Percentiles rank a stretch among this genome's conserved stretches.
phyloP scores from a whole-genome alignment of 2,888 invertebrate species.

The Chrysotoxum bicinctum region DNA sequence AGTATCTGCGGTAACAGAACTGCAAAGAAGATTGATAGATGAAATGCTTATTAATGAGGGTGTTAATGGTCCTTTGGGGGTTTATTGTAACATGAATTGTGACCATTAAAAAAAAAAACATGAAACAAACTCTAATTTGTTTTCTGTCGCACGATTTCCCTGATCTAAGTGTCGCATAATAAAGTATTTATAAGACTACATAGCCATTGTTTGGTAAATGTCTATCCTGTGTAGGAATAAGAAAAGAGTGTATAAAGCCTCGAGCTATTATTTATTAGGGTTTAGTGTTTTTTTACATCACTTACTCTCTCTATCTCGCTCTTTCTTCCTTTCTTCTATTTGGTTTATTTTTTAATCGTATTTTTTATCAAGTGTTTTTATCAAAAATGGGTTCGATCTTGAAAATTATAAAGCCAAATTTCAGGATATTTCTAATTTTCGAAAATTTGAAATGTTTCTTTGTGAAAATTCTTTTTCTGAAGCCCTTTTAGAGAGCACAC shows the following conservation, averaged over 20 bases:
- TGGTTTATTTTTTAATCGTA: neutral
- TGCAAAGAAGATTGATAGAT: slow-evolving; percentile 48
- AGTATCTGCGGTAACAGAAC: neutral
- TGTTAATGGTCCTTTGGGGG: slow-evolving; percentile 50
- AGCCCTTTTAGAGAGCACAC: too few relatives aligned
- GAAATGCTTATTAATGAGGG: slow-evolving; percentile 55
- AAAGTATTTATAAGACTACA: slow-evolving; percentile 24
- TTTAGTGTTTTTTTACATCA: neutral
- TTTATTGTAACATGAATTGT: slow-evolving; percentile 30
- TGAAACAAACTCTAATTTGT: slow-evolving; percentile 26
- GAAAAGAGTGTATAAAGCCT: neutral
- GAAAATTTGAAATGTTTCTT: too few relatives aligned
- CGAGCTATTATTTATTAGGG: slow-evolving; percentile 17
- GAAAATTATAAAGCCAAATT: too few relatives aligned
- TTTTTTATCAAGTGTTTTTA: too few relatives aligned
- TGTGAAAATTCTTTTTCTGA: too few relatives aligned
- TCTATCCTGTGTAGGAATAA: slow-evolving; percentile 14
- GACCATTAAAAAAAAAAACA: slow-evolving; percentile 12
- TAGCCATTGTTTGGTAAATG: slow-evolving; percentile 30
- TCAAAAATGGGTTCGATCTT: too few relatives aligned
- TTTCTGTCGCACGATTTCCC: slow-evolving; percentile 34
- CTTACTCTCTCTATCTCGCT: neutral
- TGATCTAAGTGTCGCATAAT: slow-evolving; percentile 31
- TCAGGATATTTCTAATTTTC: too few relatives aligned
- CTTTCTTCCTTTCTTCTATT: neutral